These are phyloP conservation scores for Arrhopalites spinosus DNA, from an alignment of 2,888 invertebrate species.

Conservation along the genomic window DNA sequence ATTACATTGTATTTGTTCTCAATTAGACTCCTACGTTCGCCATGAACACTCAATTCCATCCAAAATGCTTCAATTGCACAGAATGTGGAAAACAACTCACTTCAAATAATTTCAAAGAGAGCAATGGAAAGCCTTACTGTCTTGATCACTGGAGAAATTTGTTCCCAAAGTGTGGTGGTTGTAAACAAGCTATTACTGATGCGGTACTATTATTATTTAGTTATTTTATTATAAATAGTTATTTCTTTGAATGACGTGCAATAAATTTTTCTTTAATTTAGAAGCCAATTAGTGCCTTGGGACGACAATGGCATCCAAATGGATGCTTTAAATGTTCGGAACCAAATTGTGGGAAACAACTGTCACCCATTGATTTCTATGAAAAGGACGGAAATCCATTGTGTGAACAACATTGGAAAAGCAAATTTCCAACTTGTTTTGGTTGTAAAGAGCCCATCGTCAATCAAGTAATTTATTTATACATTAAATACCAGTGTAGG, in stretches of 20 bases:
- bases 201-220: slow-evolving; percentile 20
- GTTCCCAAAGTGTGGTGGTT: slow-evolving; percentile 50
- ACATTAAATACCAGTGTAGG: neutral
- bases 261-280: neutral
- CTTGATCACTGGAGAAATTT: slow-evolving; percentile 52
- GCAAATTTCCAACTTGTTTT: neutral
- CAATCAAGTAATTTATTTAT: neutral
- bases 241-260: neutral
- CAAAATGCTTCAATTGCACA: slow-evolving; percentile 52
- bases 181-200: slow-evolving; percentile 48
- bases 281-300: neutral
- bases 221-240: neutral
- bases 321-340: too few relatives aligned
- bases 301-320: neutral
- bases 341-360: slow-evolving; percentile 18
- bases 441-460: neutral
- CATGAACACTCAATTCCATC: too few relatives aligned
- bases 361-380: slow-evolving; percentile 50
- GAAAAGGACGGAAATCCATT: slow-evolving; percentile 52
- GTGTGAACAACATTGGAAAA: slow-evolving; percentile 32
- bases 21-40: too few relatives aligned
- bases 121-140: slow-evolving; percentile 52
- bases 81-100: slow-evolving; percentile 49
- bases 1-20: too few relatives aligned
- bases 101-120: slow-evolving; percentile 52